Evolutionary conservation across 2,113 vertebrate genomes (phyloP), one percentile per base, ranked within the genome.

Genomic region (Melanotaenia duboulayi): DNA sequence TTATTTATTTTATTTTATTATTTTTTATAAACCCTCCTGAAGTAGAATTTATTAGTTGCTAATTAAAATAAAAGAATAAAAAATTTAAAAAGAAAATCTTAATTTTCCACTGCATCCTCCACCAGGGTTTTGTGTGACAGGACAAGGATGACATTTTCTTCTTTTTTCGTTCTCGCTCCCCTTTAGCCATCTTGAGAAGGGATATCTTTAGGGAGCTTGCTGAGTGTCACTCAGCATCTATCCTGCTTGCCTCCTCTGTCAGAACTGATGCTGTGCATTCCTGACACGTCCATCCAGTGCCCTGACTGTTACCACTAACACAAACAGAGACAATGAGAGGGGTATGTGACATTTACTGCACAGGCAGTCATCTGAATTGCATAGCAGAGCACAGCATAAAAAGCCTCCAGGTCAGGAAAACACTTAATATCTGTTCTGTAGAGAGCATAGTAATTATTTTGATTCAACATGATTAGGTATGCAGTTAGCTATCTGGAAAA

Each of bases 211-310:
- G 80, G 68, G 87, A 28, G 63, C 60, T 35, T 60, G 77, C 79
- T 16, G 68, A 66, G 64, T 87, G 87, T 91, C 87, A 89, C 69
- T 87, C 89, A 85, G 81, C 62, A 66, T 82, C 70, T 25, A 54
- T 55, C 62, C 58, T 1, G 11, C 77, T 58, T 60, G 13, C 55
- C 68, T 72, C 56, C 49, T 37, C 54, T 85, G 76, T 89, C 81
- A 84, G 67, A 65, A 24, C 55, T 17, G 56, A 37, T 37, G 57
- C 75, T 89, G 51, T 81, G 82, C 39, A 85, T 85, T 89, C 74
- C 52, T 25, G 32, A 79, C 87, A 86, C 80, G 65, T 76, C 62
- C 32, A 17, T 62, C 71, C 66, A 37, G 75, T 68, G 56, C 62
- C 69, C 67, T 69, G 67, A 86, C 81, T 69, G 65, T 74, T 71